These are phyloP conservation scores for Coccyzus lansbergi DNA, from an alignment of 2,797 vertebrate genomes.

Conservation along the genomic window DNA sequence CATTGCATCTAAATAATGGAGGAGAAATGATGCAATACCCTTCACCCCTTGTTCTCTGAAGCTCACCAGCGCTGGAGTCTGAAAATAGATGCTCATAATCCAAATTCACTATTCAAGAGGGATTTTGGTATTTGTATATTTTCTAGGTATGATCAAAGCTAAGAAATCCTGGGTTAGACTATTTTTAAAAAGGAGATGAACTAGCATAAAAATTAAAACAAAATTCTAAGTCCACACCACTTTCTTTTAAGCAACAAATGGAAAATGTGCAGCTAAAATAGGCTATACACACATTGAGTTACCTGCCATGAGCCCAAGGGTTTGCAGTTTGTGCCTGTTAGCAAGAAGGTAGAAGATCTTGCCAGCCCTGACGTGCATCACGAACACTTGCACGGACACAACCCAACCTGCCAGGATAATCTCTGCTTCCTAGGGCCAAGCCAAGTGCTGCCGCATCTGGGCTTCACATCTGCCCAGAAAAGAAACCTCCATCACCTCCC, in stretches of 20 bases:
- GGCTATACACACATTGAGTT: not conserved
- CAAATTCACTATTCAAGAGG: not conserved
- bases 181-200: not conserved
- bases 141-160: not conserved
- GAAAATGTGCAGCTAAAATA: rapidly evolving
- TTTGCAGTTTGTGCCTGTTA: not conserved
- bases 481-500: not conserved
- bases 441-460: not conserved
- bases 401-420: rapidly evolving
- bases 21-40: conserved; percentile 7
- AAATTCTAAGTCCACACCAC: not conserved
- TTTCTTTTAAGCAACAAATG: not conserved
- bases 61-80: not conserved
- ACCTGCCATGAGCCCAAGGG: not conserved
- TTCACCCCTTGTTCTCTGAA: not conserved
- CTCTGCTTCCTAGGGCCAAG: not conserved
- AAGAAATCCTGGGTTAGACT: not conserved
- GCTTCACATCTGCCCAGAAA: not conserved
- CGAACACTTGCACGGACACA: rapidly evolving
- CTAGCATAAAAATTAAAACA: not conserved
- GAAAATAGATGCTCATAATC: not conserved
- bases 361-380: rapidly evolving
- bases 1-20: conserved; percentile 39
- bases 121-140: not conserved
- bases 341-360: rapidly evolving